Evolutionary conservation across 1,140 invertebrate genomes (phyloP), one percentile per base, ranked within the genome.

Genomic region (Papilio aristodemus): DNA sequence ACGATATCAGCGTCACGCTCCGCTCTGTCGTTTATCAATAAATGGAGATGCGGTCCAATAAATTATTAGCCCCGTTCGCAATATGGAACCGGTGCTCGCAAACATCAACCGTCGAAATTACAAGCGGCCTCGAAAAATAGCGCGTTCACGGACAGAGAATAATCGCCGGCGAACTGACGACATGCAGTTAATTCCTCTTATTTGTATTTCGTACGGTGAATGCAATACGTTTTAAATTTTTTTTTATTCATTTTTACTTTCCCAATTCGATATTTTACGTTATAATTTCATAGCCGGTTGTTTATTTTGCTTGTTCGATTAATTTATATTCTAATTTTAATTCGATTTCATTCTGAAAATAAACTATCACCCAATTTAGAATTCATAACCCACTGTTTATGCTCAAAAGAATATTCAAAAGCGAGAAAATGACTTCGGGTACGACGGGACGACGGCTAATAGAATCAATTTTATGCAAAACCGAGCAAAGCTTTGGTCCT

Each of bases 381-480:
- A 38, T 32, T 37, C 14, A 37, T 36, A 37, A 39, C n/a, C 6
- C 38, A 19, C 59, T 37, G 36, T 27, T 64, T 64, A 43, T n/a
- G 62, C 39, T 64, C 82, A 83, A 84, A 84, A 80, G 83, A 86
- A 84, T 83, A 83, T 79, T 82, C 76, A 79, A 80, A 72, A 74
- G 59, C 46, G 46, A 73, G 69, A 60, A 72, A 71, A 76, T 71
- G 67, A 73, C 74, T 71, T 71, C 66, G 46, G 75, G 73, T 75
- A 78, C 72, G 54, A 74, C 76, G 67, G 75, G 77, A 73, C 73
- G 72, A 73, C 72, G 70, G 63, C 69, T 86, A 84, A 87, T 81
- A 70, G 75, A 87, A 87, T 83, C 84, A 85, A 86, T 87, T 86
- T 81, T 86, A 87, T 87, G 84, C 80, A 85, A 85, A 87, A 74